phyloP scores from a whole-genome alignment of 2,888 invertebrate genomes.

The Aromia moschata region DNA sequence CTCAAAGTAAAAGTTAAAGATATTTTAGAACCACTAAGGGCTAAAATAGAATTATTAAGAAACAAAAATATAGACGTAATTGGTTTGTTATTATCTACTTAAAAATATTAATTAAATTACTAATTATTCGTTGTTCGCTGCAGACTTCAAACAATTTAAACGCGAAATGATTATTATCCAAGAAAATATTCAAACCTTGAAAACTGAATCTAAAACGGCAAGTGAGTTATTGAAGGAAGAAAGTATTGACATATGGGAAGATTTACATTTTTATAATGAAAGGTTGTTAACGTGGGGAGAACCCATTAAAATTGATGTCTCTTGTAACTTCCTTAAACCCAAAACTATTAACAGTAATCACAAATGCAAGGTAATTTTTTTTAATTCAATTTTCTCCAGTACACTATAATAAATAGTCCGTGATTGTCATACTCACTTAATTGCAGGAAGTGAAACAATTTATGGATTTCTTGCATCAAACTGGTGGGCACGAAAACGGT shows the following conservation, averaged over 20 bases:
- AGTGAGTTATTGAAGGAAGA: constrained; percentile 44
- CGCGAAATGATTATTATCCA: constrained; percentile 52
- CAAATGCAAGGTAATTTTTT: constrained; percentile 41
- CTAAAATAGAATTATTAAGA: constrained; percentile 40
- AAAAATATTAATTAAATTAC: neutral
- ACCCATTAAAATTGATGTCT: constrained; percentile 36
- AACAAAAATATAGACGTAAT: constrained; percentile 41
- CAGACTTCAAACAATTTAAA: constrained; percentile 54
- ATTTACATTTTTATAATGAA: constrained; percentile 49
- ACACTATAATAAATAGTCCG: no score
- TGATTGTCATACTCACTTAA: neutral
- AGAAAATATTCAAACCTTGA: constrained; percentile 50
- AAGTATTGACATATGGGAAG: constrained; percentile 49
- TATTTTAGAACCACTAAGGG: constrained; percentile 38
- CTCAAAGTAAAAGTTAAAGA: constrained; percentile 38
- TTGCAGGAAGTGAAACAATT: neutral
- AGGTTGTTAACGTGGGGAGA: constrained; percentile 54
- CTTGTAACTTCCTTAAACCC: constrained; percentile 17
- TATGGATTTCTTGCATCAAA: constrained; percentile 66
- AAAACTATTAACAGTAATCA: constrained; percentile 33
- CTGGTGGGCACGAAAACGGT: constrained; percentile 66
- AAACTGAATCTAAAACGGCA: constrained; percentile 42
- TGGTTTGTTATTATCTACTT: constrained; percentile 26
- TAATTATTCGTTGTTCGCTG: no score
- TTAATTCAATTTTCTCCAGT: no score